Percentiles rank a stretch among this genome's conserved stretches.
phyloP scores from a whole-genome alignment of 2,113 vertebrate genomes.

The Leucopternis melanops region DNA sequence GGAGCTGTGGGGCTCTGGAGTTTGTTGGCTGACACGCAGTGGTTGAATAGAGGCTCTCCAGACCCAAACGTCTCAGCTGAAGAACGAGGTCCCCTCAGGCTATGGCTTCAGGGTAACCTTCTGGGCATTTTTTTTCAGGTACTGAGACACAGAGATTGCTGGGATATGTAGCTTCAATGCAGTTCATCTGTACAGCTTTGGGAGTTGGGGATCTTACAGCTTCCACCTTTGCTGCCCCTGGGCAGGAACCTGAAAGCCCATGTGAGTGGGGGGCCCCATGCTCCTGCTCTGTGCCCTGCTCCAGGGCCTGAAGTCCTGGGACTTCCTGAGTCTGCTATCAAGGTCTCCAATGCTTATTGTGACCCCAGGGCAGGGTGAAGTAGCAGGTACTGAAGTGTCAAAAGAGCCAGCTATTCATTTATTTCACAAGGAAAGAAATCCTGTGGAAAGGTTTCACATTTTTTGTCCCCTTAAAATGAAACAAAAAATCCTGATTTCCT shows the following conservation, averaged over 20 bases:
- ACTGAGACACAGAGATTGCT: background rate
- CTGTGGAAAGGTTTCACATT: background rate
- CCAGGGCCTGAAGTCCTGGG: background rate
- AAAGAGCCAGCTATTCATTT: background rate
- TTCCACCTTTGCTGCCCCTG: background rate
- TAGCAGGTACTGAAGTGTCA: background rate
- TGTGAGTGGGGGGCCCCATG: background rate
- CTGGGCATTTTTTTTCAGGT: background rate
- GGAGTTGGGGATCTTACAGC: background rate
- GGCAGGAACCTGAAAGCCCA: background rate
- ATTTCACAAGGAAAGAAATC: background rate
- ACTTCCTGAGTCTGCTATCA: background rate
- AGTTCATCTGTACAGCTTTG: background rate
- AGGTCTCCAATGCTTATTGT: background rate
- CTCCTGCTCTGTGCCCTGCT: background rate
- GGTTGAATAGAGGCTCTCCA: background rate
- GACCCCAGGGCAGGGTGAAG: background rate
- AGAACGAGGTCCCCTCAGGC: background rate
- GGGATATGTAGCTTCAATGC: background rate
- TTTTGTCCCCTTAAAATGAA: background rate
- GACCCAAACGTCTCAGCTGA: background rate
- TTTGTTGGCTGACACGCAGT: rapidly evolving
- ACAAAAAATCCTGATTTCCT: background rate
- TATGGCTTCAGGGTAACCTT: background rate
- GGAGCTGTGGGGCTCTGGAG: background rate